A percentile compares a stretch with the other conserved stretches of the same genome.
Evolutionary conservation across 2,888 invertebrate genomes (phyloP).

Genomic region (Caenorhabditis afra): DNA sequence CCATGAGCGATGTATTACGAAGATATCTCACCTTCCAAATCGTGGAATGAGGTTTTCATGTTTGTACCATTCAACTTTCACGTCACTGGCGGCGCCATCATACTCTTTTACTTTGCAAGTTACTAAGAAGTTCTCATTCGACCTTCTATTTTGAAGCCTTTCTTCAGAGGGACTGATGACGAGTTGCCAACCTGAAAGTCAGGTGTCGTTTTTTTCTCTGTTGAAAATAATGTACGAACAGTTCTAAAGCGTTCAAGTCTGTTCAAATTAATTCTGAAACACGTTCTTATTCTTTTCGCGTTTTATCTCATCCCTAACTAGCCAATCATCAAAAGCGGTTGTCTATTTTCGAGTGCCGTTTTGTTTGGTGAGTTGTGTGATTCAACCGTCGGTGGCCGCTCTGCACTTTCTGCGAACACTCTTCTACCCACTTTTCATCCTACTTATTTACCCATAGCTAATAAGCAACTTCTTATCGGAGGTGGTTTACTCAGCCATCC

Average conservation of each 20-base stretch:
- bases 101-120: conserved; percentile 68
- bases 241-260: conserved; percentile 17
- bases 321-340: conserved; percentile 45
- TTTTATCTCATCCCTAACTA: conserved; percentile 13
- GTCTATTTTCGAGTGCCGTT: conserved; percentile 43
- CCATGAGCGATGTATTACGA: conserved; percentile 11
- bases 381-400: conserved; percentile 26
- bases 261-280: conserved; percentile 32
- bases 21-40: conserved; percentile 63
- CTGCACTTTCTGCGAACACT: conserved; percentile 50
- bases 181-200: conserved; percentile 66
- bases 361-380: conserved; percentile 55
- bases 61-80: conserved; percentile 66
- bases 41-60: conserved; percentile 59
- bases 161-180: conserved; percentile 64
- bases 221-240: background rate
- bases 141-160: conserved; percentile 60
- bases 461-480: conserved; percentile 60
- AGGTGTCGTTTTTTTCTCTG: background rate
- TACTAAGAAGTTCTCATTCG: conserved; percentile 68
- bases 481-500: conserved; percentile 56
- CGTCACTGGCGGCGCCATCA: conserved; percentile 70
- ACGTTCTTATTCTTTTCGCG: conserved; percentile 12
- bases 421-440: conserved; percentile 42
- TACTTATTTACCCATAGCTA: conserved; percentile 61